A percentile compares a stretch with the other conserved stretches of the same genome.
These are phyloP conservation scores for Chymomyza costata DNA, from an alignment of 1,140 invertebrate species.

Conservation along the genomic window DNA sequence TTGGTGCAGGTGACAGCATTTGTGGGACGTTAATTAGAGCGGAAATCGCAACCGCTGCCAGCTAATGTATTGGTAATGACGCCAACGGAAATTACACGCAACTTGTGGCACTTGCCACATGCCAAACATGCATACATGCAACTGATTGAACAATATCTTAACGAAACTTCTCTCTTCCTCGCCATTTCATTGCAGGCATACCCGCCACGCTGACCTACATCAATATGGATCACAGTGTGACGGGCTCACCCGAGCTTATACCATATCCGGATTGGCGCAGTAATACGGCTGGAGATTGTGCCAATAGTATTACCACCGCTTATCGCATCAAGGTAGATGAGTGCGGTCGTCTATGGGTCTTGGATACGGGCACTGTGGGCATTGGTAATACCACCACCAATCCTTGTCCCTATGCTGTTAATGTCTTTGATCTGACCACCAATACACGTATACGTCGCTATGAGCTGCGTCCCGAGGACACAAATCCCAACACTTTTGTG, in stretches of 20 bases:
- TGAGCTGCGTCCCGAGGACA: slow-evolving; percentile 82
- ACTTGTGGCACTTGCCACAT: slow-evolving; percentile 12
- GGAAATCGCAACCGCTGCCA: slow-evolving; percentile 31
- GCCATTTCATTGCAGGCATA: slow-evolving; percentile 79
- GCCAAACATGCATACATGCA: not conserved
- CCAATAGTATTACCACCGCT: slow-evolving; percentile 83
- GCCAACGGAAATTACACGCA: slow-evolving; percentile 21
- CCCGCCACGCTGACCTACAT: slow-evolving; percentile 88
- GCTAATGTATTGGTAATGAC: slow-evolving; percentile 6
- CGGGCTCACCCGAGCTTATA: slow-evolving; percentile 82
- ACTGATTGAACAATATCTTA: not conserved
- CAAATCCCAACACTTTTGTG: slow-evolving; percentile 85
- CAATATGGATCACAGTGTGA: slow-evolving; percentile 79
- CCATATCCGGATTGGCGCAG: slow-evolving; percentile 86
- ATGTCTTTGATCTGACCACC: slow-evolving; percentile 85
- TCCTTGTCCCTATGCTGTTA: slow-evolving; percentile 83
- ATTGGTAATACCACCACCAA: slow-evolving; percentile 85
- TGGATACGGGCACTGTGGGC: slow-evolving; percentile 88
- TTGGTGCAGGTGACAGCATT: not conserved
- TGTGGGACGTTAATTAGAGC: slow-evolving; percentile 44
- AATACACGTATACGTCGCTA: slow-evolving; percentile 83
- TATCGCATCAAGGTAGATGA: slow-evolving; percentile 85
- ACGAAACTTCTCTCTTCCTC: not conserved
- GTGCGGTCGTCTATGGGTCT: slow-evolving; percentile 87
- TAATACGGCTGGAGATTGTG: slow-evolving; percentile 85